These are phyloP conservation scores for Morbakka virulenta DNA, from an alignment of 30 jellyfish, hydroid and myxozoan genomes.

Conservation along the genomic window DNA sequence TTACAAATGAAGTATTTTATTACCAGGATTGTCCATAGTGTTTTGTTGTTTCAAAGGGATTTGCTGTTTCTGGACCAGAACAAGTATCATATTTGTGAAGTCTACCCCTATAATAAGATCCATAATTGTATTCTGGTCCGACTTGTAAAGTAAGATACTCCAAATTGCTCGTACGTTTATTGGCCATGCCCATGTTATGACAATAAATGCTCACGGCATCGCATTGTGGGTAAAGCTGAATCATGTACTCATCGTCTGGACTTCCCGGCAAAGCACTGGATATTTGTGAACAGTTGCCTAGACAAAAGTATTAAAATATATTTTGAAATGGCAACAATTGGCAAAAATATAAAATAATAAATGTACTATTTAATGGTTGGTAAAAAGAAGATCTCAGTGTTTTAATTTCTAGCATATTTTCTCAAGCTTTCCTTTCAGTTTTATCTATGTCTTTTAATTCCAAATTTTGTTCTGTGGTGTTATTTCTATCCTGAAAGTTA, in stretches of 20 bases:
- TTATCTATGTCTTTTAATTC: no score
- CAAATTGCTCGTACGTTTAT: conserved; percentile 32
- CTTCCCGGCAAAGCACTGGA: conserved; percentile 30
- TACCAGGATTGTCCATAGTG: conserved; percentile 91
- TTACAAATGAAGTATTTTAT: not conserved
- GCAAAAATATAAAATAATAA: no score
- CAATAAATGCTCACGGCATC: conserved; percentile 69
- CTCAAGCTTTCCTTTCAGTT: no score
- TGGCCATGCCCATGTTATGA: conserved; percentile 67
- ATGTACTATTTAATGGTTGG: no score
- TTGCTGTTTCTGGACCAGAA: conserved; percentile 69
- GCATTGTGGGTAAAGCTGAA: conserved; percentile 57
- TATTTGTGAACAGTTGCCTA: conserved; percentile 78
- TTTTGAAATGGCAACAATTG: no score
- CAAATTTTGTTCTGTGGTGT: no score
- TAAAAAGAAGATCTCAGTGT: no score
- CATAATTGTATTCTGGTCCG: conserved; percentile 81
- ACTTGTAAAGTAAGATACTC: conserved; percentile 73
- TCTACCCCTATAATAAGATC: conserved; percentile 69
- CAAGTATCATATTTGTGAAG: conserved; percentile 72
- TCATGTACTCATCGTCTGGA: conserved; percentile 88
- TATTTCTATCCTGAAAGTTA: no score
- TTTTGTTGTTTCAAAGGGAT: conserved; percentile 62
- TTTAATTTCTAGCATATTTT: no score
- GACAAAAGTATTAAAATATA: not conserved